Evolutionary conservation across 2,113 vertebrate genomes (phyloP).

Genomic region (Scalopus aquaticus): DNA sequence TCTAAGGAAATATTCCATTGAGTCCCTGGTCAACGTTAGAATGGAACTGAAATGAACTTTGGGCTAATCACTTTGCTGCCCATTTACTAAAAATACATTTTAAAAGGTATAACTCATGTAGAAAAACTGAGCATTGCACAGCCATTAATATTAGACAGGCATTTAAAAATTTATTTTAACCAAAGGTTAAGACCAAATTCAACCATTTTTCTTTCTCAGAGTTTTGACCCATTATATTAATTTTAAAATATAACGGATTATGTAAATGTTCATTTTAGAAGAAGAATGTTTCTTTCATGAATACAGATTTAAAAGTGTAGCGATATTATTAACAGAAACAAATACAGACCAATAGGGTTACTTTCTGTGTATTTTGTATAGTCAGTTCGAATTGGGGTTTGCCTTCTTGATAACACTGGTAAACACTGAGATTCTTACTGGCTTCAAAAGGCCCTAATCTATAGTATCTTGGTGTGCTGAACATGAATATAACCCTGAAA

Average conservation of each 20-base stretch:
- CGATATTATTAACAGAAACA: slow-evolving; percentile 23
- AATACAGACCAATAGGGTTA: not conserved
- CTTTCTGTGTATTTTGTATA: not conserved
- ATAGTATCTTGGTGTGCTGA: too few relatives aligned
- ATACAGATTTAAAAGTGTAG: slow-evolving; percentile 45
- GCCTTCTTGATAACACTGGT: slow-evolving; percentile 16
- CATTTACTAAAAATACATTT: not conserved
- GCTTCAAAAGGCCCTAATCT: too few relatives aligned
- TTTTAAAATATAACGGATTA: slow-evolving; percentile 11
- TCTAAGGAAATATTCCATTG: slow-evolving; percentile 1
- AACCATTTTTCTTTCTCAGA: slow-evolving; percentile 53
- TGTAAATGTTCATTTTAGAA: not conserved
- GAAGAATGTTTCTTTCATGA: not conserved
- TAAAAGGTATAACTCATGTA: not conserved
- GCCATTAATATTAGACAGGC: not conserved
- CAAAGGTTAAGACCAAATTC: slow-evolving; percentile 35
- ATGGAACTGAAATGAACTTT: slow-evolving; percentile 31
- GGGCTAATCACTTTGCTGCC: not conserved
- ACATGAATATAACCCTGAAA: too few relatives aligned
- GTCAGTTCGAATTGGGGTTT: not conserved
- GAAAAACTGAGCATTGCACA: not conserved
- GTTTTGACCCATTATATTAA: slow-evolving; percentile 38
- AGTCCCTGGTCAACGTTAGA: slow-evolving; percentile 6
- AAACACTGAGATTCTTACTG: too few relatives aligned
- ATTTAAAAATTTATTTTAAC: slow-evolving; percentile 41